Evolutionary conservation across 2,113 vertebrate species (phyloP).

Genomic region (Anas platyrhynchos): DNA sequence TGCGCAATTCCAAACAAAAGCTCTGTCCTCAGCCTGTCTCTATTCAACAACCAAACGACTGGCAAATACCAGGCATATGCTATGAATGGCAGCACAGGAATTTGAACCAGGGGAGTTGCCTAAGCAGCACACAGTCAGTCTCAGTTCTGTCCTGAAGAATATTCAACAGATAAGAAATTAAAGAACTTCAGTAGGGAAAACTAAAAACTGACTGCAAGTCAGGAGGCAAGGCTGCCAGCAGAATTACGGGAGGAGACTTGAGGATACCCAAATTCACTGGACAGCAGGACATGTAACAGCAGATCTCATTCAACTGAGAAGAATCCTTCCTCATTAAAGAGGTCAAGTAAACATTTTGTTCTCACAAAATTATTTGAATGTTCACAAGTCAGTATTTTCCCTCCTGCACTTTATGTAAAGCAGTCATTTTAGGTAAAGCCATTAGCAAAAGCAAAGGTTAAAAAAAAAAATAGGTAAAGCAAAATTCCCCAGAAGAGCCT

Average conservation of each 20-base stretch:
- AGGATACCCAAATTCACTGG: neutral
- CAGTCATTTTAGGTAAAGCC: conserved; percentile 31
- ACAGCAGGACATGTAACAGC: neutral
- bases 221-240: neutral
- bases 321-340: neutral
- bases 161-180: neutral
- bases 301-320: neutral
- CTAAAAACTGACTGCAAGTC: neutral
- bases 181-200: neutral
- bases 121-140: neutral
- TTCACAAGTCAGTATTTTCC: conserved; percentile 48
- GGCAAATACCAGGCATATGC: neutral
- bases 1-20: neutral
- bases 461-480: neutral
- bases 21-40: neutral
- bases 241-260: neutral
- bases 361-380: conserved; percentile 41
- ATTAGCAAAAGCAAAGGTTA: neutral
- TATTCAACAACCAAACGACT: neutral
- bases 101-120: neutral
- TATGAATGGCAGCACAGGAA: neutral
- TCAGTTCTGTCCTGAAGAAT: neutral
- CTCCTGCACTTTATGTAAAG: conserved; percentile 54
- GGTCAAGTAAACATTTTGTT: neutral
- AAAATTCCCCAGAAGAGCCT: conserved; percentile 37